These are phyloP conservation scores for Dendrocincla tyrannina DNA, from an alignment of 2,797 vertebrate species.

Conservation along the genomic window DNA sequence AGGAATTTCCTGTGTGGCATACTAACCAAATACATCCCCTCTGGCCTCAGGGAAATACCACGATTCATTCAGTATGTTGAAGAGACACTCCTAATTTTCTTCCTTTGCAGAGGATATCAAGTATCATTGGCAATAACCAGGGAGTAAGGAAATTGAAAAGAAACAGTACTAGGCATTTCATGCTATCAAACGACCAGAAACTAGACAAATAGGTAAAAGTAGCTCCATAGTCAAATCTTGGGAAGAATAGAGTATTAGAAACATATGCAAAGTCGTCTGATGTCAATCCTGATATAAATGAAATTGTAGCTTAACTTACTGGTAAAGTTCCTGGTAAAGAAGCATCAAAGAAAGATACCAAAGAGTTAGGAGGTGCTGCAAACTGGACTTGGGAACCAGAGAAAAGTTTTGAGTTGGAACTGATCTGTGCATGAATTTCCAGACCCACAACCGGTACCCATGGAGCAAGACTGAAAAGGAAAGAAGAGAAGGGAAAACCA, in stretches of 20 bases:
- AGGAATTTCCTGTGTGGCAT: conserved; percentile 2
- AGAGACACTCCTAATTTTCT: neutral
- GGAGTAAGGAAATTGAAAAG: neutral
- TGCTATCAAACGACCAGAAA: neutral
- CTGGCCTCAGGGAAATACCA: neutral
- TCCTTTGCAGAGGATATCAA: neutral
- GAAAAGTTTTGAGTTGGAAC: conserved; percentile 92
- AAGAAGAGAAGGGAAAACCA: neutral
- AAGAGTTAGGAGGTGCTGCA: conserved; percentile 91
- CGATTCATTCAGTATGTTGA: neutral
- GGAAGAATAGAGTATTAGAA: neutral
- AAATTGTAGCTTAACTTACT: conserved; percentile 77
- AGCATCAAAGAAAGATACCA: conserved; percentile 95
- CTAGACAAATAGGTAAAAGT: neutral
- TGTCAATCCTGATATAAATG: neutral
- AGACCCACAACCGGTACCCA: conserved; percentile 91
- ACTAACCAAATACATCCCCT: conserved; percentile 14
- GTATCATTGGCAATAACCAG: neutral
- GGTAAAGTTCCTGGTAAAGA: conserved; percentile 96
- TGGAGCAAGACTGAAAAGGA: conserved; percentile 73
- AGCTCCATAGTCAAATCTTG: neutral
- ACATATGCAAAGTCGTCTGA: neutral
- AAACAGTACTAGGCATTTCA: neutral
- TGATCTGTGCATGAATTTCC: conserved; percentile 96
- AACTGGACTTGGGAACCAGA: conserved; percentile 89